A percentile compares a stretch with the other conserved stretches of the same genome.
phyloP scores from a whole-genome alignment of 2,113 vertebrate genomes.

The Calonectris borealis region DNA sequence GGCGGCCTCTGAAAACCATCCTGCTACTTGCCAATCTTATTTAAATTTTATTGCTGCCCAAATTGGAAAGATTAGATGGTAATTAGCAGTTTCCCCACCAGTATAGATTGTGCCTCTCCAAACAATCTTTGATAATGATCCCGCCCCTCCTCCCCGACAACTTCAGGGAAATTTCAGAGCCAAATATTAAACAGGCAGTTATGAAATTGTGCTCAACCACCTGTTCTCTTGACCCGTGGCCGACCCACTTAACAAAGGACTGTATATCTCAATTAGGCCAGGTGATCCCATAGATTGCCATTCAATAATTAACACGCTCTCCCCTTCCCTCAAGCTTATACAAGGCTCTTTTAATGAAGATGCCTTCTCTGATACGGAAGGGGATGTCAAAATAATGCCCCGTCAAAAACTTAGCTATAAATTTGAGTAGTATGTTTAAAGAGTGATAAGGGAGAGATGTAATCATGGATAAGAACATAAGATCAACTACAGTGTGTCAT shows the following conservation, averaged over 20 bases:
- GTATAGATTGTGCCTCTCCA: constrained; percentile 69
- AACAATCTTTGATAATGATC: constrained; percentile 78
- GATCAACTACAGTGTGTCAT: background rate
- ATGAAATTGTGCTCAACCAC: constrained; percentile 70
- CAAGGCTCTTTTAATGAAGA: background rate
- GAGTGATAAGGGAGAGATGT: background rate
- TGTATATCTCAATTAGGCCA: constrained; percentile 71
- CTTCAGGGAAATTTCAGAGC: constrained; percentile 71
- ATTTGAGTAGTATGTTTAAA: background rate
- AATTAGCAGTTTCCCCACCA: constrained; percentile 77
- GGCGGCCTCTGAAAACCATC: constrained; percentile 1
- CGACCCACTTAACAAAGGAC: constrained; percentile 63
- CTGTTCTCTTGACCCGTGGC: constrained; percentile 70
- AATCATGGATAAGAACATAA: background rate
- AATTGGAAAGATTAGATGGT: constrained; percentile 76
- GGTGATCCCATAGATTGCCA: constrained; percentile 56
- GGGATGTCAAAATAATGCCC: background rate
- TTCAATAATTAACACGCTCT: constrained; percentile 12
- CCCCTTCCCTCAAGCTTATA: background rate
- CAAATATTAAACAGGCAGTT: constrained; percentile 75
- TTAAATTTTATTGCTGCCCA: constrained; percentile 76
- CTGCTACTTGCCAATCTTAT: constrained; percentile 69
- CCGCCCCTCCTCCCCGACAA: constrained; percentile 52
- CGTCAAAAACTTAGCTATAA: background rate
- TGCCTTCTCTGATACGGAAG: background rate